Percentiles rank a stretch among this genome's conserved stretches.
phyloP scores from a whole-genome alignment of 1,140 invertebrate genomes.

The Zaprionus inermis region DNA sequence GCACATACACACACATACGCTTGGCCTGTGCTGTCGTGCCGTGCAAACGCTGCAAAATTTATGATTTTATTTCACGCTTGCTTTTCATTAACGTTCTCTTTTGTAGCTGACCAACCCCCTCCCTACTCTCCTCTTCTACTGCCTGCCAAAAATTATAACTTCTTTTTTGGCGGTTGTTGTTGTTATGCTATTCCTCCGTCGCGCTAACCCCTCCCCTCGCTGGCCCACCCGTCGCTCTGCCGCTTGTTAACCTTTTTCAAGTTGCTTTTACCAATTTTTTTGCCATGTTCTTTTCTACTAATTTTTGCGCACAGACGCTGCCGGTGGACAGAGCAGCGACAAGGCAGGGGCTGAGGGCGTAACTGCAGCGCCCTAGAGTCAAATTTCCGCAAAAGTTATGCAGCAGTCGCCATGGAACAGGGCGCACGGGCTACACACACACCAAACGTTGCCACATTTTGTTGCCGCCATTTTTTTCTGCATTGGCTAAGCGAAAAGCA shows the following conservation, averaged over 20 bases:
- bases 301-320: conserved; percentile 63
- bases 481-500: conserved; percentile 44
- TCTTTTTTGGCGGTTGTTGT: conserved; percentile 51
- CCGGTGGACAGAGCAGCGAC: conserved; percentile 15
- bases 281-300: conserved; percentile 60
- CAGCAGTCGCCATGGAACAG: conserved; percentile 63
- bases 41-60: conserved; percentile 69
- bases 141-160: conserved; percentile 72
- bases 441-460: conserved; percentile 62
- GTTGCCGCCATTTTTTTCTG: conserved; percentile 41
- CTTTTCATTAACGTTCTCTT: conserved; percentile 77
- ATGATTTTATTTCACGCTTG: conserved; percentile 83
- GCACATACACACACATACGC: conserved; percentile 16
- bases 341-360: conserved; percentile 19
- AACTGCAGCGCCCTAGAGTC: conserved; percentile 47
- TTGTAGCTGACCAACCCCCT: conserved; percentile 29
- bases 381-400: conserved; percentile 79
- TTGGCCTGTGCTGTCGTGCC: conserved; percentile 24
- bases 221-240: conserved; percentile 47
- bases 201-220: conserved; percentile 21
- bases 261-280: conserved; percentile 58
- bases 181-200: conserved; percentile 53
- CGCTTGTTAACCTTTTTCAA: conserved; percentile 79
- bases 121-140: conserved; percentile 17
- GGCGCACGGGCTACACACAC: conserved; percentile 28